Conservation (phyloP, 30 jellyfish, hydroid and myxozoan species). For the Pseudorhiza aurosa region DNA sequence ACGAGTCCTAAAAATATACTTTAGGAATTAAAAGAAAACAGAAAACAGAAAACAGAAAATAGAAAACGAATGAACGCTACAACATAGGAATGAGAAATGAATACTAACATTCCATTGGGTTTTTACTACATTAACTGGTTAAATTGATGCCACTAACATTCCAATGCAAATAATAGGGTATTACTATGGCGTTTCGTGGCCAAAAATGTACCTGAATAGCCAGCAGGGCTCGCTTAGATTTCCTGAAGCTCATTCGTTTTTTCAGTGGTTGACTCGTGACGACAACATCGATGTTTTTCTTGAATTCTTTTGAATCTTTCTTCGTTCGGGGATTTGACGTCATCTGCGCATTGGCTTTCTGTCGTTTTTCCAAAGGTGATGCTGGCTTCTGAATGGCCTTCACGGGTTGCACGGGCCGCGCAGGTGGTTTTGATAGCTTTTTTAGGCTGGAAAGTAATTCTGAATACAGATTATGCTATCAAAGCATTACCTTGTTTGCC, state of each 20-base stretch:
- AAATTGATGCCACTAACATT: too few species aligned
- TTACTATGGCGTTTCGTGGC: too few species aligned
- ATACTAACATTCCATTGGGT: too few species aligned
- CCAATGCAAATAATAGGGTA: too few species aligned
- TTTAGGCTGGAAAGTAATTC: slow-evolving; percentile 67
- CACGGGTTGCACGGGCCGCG: slow-evolving; percentile 92
- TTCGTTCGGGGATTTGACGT: slow-evolving; percentile 1
- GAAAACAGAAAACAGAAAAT: too few species aligned
- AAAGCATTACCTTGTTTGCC: too few species aligned
- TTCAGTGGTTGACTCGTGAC: slow-evolving; percentile 49
- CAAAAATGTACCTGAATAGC: background rate
- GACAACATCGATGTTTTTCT: slow-evolving; percentile 53
- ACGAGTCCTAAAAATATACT: too few species aligned
- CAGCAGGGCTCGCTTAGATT: slow-evolving; percentile 36
- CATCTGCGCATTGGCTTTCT: slow-evolving; percentile 1
- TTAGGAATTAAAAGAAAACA: too few species aligned
- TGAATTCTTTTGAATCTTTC: slow-evolving; percentile 29
- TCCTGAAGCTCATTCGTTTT: slow-evolving; percentile 65
- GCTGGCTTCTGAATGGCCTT: slow-evolving; percentile 59
- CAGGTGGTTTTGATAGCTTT: slow-evolving; percentile 74
- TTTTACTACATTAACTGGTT: too few species aligned
- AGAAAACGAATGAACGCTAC: too few species aligned
- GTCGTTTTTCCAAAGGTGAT: slow-evolving; percentile 5
- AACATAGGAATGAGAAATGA: too few species aligned
- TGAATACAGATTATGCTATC: too few species aligned